A percentile compares a stretch with the other conserved stretches of the same genome.
phyloP scores from a whole-genome alignment of 1,140 invertebrate species.

The Tetranychus urticae region DNA sequence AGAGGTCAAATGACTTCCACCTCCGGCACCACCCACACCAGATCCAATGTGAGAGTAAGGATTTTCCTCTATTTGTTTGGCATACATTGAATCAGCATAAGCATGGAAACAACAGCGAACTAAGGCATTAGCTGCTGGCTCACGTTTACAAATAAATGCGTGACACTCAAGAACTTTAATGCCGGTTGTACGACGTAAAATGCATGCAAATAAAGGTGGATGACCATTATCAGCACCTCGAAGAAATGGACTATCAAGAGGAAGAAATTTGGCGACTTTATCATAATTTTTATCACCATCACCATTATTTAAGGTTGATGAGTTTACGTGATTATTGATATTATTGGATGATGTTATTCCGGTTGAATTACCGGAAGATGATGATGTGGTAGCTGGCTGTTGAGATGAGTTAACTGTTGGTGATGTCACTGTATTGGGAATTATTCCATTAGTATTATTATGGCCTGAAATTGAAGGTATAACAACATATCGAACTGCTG shows the following conservation, averaged over 20 bases:
- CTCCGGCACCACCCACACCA: neutral
- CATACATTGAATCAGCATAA: constrained; percentile 77
- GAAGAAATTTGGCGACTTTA: constrained; percentile 57
- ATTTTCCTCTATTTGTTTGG: constrained; percentile 28
- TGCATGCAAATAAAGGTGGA: constrained; percentile 90
- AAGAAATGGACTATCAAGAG: constrained; percentile 83
- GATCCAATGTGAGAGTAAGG: constrained; percentile 13
- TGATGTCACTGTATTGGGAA: neutral
- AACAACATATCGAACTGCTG: constrained; percentile 60
- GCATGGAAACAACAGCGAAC: constrained; percentile 84
- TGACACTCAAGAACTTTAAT: constrained; percentile 98
- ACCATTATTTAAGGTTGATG: constrained; percentile 16
- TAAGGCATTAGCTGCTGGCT: constrained; percentile 76
- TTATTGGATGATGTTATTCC: too few relatives aligned
- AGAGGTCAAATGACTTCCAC: neutral
- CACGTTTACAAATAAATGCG: constrained; percentile 88
- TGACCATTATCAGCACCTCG: constrained; percentile 52
- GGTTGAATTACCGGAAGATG: neutral
- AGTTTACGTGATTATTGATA: too few relatives aligned
- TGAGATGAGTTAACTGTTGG: neutral
- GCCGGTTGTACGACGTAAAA: constrained; percentile 77
- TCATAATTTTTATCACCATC: constrained; percentile 18
- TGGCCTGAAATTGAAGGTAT: constrained; percentile 24
- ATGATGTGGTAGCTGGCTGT: neutral
- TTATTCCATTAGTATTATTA: constrained; percentile 7